These are phyloP conservation scores for Ramazzottius varieornatus DNA, from an alignment of 2,888 invertebrate species.

Conservation along the genomic window DNA sequence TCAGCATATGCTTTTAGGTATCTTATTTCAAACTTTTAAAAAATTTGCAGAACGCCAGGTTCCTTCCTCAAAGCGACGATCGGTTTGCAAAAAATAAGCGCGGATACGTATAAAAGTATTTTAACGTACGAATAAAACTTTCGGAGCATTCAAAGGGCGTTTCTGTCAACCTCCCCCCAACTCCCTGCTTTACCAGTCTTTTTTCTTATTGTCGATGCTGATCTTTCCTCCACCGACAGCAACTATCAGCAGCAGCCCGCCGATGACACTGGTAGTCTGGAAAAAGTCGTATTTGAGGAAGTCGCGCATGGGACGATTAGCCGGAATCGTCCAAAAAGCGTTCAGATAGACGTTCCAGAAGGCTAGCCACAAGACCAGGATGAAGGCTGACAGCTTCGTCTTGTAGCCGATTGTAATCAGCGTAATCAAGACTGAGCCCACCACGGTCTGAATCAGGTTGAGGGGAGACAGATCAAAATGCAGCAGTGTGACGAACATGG, in stretches of 20 bases:
- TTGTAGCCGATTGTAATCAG: constrained; percentile 90
- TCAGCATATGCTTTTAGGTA: too few species aligned
- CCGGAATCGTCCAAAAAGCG: constrained; percentile 88
- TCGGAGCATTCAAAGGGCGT: too few species aligned
- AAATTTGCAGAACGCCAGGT: too few species aligned
- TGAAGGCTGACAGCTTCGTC: constrained; percentile 83
- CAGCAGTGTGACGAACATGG: constrained; percentile 92
- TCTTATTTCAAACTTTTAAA: too few species aligned
- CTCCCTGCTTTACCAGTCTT: constrained; percentile 88
- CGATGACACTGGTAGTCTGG: constrained; percentile 90
- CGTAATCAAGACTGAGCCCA: constrained; percentile 79
- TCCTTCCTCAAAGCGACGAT: too few species aligned
- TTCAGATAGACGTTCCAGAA: constrained; percentile 86
- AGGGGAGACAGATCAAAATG: constrained; percentile 33
- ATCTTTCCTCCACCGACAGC: constrained; percentile 92
- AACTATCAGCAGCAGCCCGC: constrained; percentile 90
- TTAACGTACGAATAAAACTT: too few species aligned
- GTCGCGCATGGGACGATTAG: constrained; percentile 81
- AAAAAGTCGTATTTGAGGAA: constrained; percentile 99
- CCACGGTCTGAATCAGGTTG: constrained; percentile 59
- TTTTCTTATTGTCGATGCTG: constrained; percentile 99
- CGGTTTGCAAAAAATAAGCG: too few species aligned
- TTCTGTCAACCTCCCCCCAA: too few species aligned
- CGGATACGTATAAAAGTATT: too few species aligned
- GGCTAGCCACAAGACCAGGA: constrained; percentile 62